These are phyloP conservation scores for Pantherophis guttatus DNA, from an alignment of 2,113 vertebrate genomes.

Conservation along the genomic window DNA sequence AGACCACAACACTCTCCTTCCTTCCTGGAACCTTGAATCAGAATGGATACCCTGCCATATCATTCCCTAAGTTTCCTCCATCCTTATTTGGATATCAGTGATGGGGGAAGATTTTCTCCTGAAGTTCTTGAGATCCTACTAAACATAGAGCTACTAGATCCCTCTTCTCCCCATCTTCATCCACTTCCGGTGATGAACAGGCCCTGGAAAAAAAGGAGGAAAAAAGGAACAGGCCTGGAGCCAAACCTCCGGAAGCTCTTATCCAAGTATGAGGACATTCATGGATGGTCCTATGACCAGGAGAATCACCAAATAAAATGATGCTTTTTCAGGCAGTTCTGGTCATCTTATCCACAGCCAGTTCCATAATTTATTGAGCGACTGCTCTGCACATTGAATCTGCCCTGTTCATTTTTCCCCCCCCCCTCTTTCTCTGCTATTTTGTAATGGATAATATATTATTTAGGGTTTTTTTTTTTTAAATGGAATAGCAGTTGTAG, in stretches of 20 bases:
- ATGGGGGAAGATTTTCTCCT: background rate
- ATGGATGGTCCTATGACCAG: background rate
- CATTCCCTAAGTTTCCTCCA: background rate
- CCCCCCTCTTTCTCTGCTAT: background rate
- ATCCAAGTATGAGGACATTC: background rate
- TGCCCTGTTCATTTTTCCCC: too few species aligned
- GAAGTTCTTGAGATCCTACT: background rate
- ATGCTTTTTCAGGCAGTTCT: background rate
- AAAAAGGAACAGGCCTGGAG: background rate
- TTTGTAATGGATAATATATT: conserved; percentile 2
- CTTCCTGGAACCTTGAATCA: background rate
- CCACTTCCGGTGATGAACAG: background rate
- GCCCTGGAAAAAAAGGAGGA: background rate
- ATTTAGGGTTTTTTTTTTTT: conserved; percentile 18
- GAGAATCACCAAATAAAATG: background rate
- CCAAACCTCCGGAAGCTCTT: background rate
- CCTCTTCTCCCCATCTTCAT: background rate
- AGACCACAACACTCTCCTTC: background rate
- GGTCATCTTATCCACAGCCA: background rate
- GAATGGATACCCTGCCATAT: background rate
- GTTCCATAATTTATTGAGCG: background rate
- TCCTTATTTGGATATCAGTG: background rate
- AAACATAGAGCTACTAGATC: background rate
- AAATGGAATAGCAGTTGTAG: background rate
- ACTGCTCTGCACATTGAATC: background rate